phyloP scores from a whole-genome alignment of 1,140 invertebrate genomes.

The Condylostylus longicornis region DNA sequence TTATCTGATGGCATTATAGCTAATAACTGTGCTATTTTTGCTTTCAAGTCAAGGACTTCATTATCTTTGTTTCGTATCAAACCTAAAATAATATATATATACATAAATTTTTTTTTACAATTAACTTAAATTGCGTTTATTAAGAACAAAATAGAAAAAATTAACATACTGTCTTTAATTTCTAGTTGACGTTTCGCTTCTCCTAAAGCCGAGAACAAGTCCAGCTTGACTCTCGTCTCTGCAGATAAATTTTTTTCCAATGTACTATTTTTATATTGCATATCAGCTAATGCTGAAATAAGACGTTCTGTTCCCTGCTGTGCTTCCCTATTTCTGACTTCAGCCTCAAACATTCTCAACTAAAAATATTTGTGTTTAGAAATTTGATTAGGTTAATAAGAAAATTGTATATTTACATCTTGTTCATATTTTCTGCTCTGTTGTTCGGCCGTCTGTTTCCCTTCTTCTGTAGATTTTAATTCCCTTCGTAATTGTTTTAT shows the following conservation, averaged over 20 bases:
- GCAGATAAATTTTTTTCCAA: constrained; percentile 85
- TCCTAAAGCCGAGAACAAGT: constrained; percentile 89
- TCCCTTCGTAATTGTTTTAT: constrained; percentile 56
- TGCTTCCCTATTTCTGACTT: constrained; percentile 38
- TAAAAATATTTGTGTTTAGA: not conserved
- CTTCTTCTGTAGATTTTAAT: constrained; percentile 59
- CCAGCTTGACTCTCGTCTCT: constrained; percentile 89
- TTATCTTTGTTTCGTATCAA: constrained; percentile 67
- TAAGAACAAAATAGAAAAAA: not conserved
- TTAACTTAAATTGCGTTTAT: constrained; percentile 1
- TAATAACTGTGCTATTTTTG: constrained; percentile 78
- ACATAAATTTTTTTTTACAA: not conserved
- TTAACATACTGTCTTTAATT: constrained; percentile 58
- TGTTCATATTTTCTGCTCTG: constrained; percentile 27
- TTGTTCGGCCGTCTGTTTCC: constrained; percentile 23
- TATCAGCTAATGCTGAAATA: constrained; percentile 58
- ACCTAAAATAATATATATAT: constrained; percentile 38
- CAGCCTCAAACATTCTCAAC: constrained; percentile 21
- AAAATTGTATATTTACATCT: constrained; percentile 15
- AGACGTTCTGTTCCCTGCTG: constrained; percentile 69
- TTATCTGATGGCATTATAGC: constrained; percentile 75
- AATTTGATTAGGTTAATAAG: not conserved
- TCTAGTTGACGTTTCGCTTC: constrained; percentile 86
- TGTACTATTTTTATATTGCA: constrained; percentile 78
- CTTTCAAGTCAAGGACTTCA: constrained; percentile 80